These are phyloP conservation scores for Mimachlamys varia DNA, from an alignment of 2,888 invertebrate genomes.

Conservation along the genomic window DNA sequence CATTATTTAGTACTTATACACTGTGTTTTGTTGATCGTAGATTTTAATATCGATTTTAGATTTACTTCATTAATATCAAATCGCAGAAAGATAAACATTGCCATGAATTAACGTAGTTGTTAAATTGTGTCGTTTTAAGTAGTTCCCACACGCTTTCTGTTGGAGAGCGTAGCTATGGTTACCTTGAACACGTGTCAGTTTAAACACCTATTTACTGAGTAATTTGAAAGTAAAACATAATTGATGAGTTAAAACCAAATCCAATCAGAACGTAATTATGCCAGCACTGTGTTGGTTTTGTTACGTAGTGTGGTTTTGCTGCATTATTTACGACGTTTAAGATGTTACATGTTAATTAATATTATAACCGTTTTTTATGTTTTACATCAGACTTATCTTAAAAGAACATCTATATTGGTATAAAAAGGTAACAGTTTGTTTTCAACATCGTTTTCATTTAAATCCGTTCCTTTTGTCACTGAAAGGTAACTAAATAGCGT, in stretches of 20 bases:
- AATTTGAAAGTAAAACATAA: neutral
- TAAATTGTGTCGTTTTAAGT: no score
- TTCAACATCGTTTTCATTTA: neutral
- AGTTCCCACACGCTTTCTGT: no score
- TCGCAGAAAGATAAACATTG: no score
- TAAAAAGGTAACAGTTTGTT: neutral
- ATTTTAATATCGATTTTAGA: no score
- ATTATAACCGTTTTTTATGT: neutral
- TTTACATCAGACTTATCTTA: neutral
- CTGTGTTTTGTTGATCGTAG: no score
- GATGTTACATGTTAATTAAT: neutral
- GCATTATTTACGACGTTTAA: neutral
- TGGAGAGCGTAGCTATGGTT: neutral
- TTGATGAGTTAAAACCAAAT: neutral
- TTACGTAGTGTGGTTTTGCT: neutral
- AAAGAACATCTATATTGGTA: neutral
- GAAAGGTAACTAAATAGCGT: neutral
- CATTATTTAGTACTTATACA: no score
- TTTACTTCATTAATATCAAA: no score
- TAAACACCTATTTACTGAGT: neutral
- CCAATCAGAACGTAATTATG: neutral
- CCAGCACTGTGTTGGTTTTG: neutral
- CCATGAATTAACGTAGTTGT: no score
- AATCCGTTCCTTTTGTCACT: neutral
- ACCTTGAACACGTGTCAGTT: constrained; percentile 3